Percentiles rank a stretch among this genome's conserved stretches.
Conservation (phyloP, 2,113 vertebrate genomes). For the Cebus imitator region DNA sequence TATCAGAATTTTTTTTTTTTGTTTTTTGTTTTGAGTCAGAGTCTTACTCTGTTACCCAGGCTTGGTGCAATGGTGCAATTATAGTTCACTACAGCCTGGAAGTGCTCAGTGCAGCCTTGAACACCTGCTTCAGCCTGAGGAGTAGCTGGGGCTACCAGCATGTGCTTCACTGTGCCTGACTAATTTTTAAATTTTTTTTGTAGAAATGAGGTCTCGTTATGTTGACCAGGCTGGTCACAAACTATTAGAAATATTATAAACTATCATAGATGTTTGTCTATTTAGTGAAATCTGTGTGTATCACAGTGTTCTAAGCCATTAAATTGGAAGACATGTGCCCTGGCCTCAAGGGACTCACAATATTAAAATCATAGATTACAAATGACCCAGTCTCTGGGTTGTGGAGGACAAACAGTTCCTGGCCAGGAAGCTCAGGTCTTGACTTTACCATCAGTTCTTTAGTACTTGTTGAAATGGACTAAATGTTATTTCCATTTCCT, state of each 20-base stretch:
- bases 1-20: constrained; percentile 1
- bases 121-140: not conserved
- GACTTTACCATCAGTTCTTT: not conserved
- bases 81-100: not conserved
- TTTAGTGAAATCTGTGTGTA: not conserved
- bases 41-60: not conserved
- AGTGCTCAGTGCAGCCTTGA: not conserved
- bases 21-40: not conserved
- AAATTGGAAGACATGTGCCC: not conserved
- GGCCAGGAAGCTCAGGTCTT: not conserved
- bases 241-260: not conserved
- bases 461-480: not conserved
- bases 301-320: not conserved
- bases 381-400: not conserved
- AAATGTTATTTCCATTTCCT: not conserved
- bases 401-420: not conserved
- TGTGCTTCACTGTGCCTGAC: not conserved
- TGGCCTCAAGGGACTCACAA: not conserved
- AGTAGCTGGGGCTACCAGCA: not conserved
- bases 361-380: not conserved
- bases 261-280: not conserved
- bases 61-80: not conserved
- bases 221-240: not conserved
- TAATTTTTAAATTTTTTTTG: not conserved
- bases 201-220: not conserved